phyloP scores from a whole-genome alignment of 1,140 invertebrate genomes.

The Lineus longissimus region DNA sequence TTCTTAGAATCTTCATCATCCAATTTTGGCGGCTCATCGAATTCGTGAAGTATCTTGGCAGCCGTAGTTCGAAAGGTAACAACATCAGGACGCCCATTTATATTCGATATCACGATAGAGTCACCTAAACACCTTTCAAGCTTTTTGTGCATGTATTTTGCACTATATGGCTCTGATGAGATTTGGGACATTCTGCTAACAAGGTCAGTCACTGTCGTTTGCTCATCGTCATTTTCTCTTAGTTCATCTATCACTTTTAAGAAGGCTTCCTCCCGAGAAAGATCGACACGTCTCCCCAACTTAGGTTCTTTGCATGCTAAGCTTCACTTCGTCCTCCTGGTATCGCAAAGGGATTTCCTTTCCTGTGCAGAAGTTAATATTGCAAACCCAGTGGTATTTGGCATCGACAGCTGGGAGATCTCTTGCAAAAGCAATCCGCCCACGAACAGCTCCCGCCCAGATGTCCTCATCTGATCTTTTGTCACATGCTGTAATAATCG shows the following conservation, averaged over 20 bases:
- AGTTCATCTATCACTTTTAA: constrained; percentile 9
- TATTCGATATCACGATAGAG: constrained; percentile 16
- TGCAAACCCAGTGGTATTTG: constrained; percentile 18
- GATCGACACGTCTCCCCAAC: too few relatives aligned
- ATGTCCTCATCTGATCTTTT: too few relatives aligned
- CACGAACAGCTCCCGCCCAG: too few relatives aligned
- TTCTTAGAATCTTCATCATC: too few relatives aligned
- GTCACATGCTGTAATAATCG: too few relatives aligned
- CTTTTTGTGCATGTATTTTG: constrained; percentile 21
- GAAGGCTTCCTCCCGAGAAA: constrained; percentile 8
- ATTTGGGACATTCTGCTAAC: constrained; percentile 13
- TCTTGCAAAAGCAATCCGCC: too few relatives aligned
- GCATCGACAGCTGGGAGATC: not conserved
- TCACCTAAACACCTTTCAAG: constrained; percentile 20
- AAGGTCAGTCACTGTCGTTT: constrained; percentile 13
- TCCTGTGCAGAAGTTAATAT: constrained; percentile 17
- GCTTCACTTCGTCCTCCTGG: not conserved
- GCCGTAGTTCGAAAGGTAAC: constrained; percentile 16
- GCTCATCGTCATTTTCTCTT: constrained; percentile 17
- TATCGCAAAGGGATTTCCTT: constrained; percentile 2
- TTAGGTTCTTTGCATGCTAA: not conserved
- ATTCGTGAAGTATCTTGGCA: too few relatives aligned
- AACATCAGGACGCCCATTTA: constrained; percentile 14
- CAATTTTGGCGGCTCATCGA: too few relatives aligned
- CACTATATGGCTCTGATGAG: constrained; percentile 13